A percentile compares a stretch with the other conserved stretches of the same genome.
Conservation (phyloP, 2,797 vertebrate species). For the Lindbergichthys nudifrons region DNA sequence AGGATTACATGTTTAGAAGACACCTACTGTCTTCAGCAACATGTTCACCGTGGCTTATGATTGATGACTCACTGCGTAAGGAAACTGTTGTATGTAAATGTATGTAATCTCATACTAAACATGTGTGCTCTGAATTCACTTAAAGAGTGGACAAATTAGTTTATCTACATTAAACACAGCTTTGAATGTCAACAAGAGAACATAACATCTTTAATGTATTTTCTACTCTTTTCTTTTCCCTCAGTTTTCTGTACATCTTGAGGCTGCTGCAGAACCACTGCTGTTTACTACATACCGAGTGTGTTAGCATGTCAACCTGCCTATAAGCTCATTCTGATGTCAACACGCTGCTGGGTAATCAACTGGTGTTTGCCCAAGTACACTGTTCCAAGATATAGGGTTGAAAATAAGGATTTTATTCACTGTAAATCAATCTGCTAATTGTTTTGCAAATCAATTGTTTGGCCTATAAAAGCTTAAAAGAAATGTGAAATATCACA, state of each 20-base stretch:
- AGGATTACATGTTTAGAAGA: conserved; percentile 60
- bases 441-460: neutral
- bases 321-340: neutral
- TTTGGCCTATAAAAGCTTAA: neutral
- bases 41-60: conserved; percentile 49
- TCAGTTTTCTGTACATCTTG: neutral
- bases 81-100: neutral
- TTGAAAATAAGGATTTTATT: neutral
- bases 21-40: conserved; percentile 30
- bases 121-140: neutral
- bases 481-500: neutral
- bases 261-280: neutral
- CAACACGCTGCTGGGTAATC: neutral
- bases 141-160: neutral
- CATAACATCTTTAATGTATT: neutral
- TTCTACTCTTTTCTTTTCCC: neutral
- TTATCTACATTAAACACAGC: neutral
- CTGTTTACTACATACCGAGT: neutral
- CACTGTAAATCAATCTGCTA: neutral
- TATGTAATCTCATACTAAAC: neutral
- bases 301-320: neutral
- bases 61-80: conserved; percentile 34
- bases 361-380: neutral
- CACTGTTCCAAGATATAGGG: neutral
- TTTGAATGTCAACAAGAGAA: conserved; percentile 3